Evolutionary conservation across 1,140 invertebrate genomes (phyloP).

Genomic region (Himalopsyche phryganea): DNA sequence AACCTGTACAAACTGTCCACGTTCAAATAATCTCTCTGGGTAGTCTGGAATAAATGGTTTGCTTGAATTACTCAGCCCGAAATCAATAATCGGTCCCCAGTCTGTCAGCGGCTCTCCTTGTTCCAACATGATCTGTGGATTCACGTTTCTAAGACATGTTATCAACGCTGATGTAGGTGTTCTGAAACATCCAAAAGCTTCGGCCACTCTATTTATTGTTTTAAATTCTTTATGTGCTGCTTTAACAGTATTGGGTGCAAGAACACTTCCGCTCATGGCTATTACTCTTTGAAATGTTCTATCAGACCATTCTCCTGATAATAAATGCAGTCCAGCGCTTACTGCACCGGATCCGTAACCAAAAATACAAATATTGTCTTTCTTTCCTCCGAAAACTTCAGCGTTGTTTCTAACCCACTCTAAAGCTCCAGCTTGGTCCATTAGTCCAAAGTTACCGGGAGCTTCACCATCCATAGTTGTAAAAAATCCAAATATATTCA

Average conservation of each 20-base stretch:
- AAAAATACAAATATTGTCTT: constrained; percentile 79
- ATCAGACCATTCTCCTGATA: constrained; percentile 57
- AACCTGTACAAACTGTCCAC: constrained; percentile 59
- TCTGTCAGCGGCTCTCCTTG: constrained; percentile 60
- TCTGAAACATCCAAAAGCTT: constrained; percentile 63
- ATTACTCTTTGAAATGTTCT: constrained; percentile 64
- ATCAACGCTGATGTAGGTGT: constrained; percentile 61
- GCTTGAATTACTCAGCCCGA: constrained; percentile 62
- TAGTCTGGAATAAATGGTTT: constrained; percentile 63
- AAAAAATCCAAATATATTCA: constrained; percentile 90
- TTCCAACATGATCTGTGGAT: constrained; percentile 56
- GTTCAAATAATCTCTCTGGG: constrained; percentile 59
- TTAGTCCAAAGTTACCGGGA: constrained; percentile 86
- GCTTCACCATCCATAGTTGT: constrained; percentile 76
- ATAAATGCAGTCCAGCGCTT: constrained; percentile 68
- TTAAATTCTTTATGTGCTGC: constrained; percentile 52
- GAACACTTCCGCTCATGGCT: constrained; percentile 69
- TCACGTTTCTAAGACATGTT: constrained; percentile 62
- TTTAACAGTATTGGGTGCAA: constrained; percentile 56
- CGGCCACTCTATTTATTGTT: constrained; percentile 58
- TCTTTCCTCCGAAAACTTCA: constrained; percentile 79
- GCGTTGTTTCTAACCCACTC: constrained; percentile 86
- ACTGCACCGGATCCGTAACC: constrained; percentile 79
- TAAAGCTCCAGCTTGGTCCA: constrained; percentile 86
- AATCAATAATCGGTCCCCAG: constrained; percentile 74